A percentile compares a stretch with the other conserved stretches of the same genome.
phyloP scores from a whole-genome alignment of 2,113 vertebrate genomes.

The Ophiodon elongatus region DNA sequence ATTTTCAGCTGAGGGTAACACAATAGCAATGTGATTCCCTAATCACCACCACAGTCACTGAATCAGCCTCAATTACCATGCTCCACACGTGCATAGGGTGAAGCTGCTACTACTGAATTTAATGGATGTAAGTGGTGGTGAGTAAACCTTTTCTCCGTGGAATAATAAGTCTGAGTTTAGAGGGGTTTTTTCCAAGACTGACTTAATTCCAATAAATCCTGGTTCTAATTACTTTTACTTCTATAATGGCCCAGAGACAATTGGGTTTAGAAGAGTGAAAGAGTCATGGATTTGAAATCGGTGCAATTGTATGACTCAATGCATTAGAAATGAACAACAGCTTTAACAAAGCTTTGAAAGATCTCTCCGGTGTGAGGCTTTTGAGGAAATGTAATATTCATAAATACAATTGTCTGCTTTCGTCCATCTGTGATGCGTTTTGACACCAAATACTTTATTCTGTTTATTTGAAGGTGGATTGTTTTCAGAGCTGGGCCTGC shows the following conservation, averaged over 20 bases:
- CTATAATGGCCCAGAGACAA: conserved; percentile 33
- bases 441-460: conserved; percentile 43
- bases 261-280: conserved; percentile 53
- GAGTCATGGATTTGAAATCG: conserved; percentile 42
- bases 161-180: conserved; percentile 50
- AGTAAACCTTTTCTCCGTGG: conserved; percentile 47
- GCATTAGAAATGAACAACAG: conserved; percentile 48
- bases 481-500: conserved; percentile 50
- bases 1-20: conserved; percentile 58
- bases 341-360: conserved; percentile 6
- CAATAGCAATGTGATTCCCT: conserved; percentile 58
- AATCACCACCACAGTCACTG: conserved; percentile 63
- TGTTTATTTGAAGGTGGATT: conserved; percentile 45
- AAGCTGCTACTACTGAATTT: conserved; percentile 32
- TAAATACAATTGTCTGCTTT: conserved; percentile 40
- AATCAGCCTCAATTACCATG: conserved; percentile 67
- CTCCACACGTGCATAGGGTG: conserved; percentile 37
- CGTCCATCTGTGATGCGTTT: conserved; percentile 28
- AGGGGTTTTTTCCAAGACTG: background rate
- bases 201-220: conserved; percentile 58
- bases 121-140: conserved; percentile 45
- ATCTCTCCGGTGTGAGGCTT: conserved; percentile 11
- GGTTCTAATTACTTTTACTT: conserved; percentile 57
- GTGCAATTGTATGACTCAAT: conserved; percentile 40
- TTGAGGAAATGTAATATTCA: conserved; percentile 38